Percentiles rank a stretch among this genome's conserved stretches.
These are phyloP conservation scores for Sebastes itinus DNA, from an alignment of 2,797 vertebrate genomes.

Conservation along the genomic window DNA sequence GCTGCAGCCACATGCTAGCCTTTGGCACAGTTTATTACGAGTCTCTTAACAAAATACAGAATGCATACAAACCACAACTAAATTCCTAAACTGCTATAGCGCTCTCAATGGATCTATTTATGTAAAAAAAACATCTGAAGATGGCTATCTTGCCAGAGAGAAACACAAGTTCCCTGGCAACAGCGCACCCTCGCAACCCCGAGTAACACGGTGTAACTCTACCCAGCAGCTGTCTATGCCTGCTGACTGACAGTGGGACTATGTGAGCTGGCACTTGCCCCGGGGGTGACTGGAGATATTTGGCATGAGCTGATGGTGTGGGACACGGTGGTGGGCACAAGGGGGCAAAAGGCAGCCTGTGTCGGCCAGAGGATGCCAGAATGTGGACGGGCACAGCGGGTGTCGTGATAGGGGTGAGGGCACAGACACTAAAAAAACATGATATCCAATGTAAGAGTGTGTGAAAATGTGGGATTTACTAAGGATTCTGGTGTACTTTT, in stretches of 20 bases:
- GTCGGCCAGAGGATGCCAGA: constrained; percentile 38
- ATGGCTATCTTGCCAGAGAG: neutral
- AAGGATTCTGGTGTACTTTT: neutral
- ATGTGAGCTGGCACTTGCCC: constrained; percentile 70
- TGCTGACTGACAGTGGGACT: constrained; percentile 70
- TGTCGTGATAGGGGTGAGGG: neutral
- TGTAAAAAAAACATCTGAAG: neutral
- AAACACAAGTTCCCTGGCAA: constrained; percentile 62
- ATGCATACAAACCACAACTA: neutral
- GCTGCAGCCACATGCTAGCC: constrained; percentile 19
- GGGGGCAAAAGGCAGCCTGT: constrained; percentile 45
- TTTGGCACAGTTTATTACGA: constrained; percentile 2
- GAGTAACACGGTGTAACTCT: constrained; percentile 62
- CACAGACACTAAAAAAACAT: neutral
- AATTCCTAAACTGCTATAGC: neutral
- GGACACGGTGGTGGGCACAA: constrained; percentile 52
- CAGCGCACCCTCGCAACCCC: constrained; percentile 44
- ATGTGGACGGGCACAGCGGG: constrained; percentile 4
- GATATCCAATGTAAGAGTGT: neutral
- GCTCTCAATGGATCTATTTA: neutral
- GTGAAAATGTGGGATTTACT: neutral
- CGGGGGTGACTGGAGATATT: constrained; percentile 64
- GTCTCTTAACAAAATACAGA: constrained; percentile 1
- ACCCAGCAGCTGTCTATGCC: constrained; percentile 71
- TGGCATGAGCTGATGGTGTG: constrained; percentile 68